Conservation (phyloP, 2,113 vertebrate genomes). For the Agelaius phoeniceus region DNA sequence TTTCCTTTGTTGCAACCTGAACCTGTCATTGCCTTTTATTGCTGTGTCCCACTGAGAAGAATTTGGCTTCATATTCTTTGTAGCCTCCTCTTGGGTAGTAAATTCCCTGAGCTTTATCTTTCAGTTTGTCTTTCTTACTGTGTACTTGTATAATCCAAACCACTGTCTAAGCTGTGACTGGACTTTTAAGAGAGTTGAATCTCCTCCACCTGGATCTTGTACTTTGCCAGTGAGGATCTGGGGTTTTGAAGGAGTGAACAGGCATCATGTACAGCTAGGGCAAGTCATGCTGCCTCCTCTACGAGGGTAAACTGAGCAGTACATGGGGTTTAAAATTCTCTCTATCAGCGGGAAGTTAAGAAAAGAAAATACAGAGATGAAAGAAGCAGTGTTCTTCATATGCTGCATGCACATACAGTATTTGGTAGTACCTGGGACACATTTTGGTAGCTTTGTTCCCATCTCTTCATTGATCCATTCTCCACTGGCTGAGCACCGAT, state of each 20-base stretch:
- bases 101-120: not conserved
- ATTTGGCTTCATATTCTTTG: not conserved
- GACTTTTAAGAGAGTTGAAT: not conserved
- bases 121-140: not conserved
- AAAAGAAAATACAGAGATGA: not conserved
- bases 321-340: not conserved
- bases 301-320: not conserved
- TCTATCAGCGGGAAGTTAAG: not conserved
- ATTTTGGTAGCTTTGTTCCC: conserved; percentile 68
- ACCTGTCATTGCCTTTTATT: not conserved
- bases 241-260: not conserved
- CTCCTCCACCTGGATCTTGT: not conserved
- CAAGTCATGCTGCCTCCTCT: not conserved
- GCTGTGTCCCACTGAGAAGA: not conserved
- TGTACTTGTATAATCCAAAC: not conserved
- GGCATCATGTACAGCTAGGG: not conserved
- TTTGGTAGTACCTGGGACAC: conserved; percentile 73
- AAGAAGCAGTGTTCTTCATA: not conserved
- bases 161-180: not conserved
- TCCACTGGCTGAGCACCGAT: conserved; percentile 68
- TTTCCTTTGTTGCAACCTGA: not conserved
- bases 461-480: conserved; percentile 69
- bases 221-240: not conserved
- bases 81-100: not conserved
- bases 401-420: fast-evolving